Percentiles rank a stretch among this genome's conserved stretches.
These are phyloP conservation scores for Orthonyx spaldingii DNA, from an alignment of 2,113 vertebrate species.

Conservation along the genomic window DNA sequence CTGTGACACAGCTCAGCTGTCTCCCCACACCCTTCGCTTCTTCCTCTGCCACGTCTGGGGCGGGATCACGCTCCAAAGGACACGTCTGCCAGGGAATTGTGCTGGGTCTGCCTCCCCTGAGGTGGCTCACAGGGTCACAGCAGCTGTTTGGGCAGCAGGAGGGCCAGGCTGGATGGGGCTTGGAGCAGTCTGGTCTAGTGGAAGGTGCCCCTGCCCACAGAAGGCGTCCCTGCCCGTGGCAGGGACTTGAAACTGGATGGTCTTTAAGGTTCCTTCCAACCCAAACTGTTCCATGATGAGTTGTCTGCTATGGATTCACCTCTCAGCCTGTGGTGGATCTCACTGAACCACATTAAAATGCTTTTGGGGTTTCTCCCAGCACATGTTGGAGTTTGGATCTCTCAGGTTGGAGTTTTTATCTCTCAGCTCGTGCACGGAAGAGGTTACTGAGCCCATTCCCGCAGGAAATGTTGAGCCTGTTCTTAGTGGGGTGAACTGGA, in stretches of 20 bases:
- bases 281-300: background rate
- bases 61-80: background rate
- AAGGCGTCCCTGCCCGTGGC: background rate
- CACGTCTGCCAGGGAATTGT: accelerated
- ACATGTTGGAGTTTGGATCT: background rate
- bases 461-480: background rate
- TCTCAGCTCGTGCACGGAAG: background rate
- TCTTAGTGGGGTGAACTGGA: background rate
- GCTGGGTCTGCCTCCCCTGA: background rate
- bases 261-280: background rate
- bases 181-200: background rate
- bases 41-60: background rate
- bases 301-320: background rate
- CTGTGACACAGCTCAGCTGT: background rate
- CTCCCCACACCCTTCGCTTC: background rate
- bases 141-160: background rate
- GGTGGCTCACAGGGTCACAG: accelerated
- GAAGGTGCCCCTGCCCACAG: background rate
- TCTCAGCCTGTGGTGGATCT: background rate
- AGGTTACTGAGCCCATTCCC: background rate
- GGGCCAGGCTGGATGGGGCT: background rate
- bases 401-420: background rate
- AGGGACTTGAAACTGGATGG: background rate
- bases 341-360: background rate
- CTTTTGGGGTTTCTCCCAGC: background rate